These are phyloP conservation scores for Corythornis leucogaster DNA, from an alignment of 2,797 vertebrate species.

Conservation along the genomic window DNA sequence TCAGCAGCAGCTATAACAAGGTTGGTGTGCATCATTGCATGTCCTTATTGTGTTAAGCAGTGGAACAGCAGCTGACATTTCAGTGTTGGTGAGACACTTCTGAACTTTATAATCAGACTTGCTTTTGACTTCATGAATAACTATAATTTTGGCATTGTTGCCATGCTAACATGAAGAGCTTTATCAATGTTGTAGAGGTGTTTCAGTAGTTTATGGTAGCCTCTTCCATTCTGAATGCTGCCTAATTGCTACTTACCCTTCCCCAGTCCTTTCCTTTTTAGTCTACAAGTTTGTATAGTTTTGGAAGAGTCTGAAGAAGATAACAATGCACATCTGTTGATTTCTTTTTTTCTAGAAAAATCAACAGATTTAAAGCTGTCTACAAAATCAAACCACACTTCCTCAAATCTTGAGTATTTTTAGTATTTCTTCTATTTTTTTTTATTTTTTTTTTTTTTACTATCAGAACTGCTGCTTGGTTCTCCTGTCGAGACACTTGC, in stretches of 20 bases:
- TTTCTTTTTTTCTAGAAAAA: background rate
- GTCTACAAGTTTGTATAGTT: background rate
- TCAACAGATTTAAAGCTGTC: background rate
- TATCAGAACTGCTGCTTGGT: rapidly evolving
- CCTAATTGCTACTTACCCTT: background rate
- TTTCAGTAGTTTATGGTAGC: background rate
- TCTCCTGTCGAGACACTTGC: background rate
- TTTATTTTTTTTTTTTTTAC: background rate
- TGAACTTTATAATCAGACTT: background rate
- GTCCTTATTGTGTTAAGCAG: background rate
- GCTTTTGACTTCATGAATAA: background rate
- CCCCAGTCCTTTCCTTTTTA: background rate
- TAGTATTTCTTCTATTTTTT: background rate
- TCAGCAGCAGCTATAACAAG: background rate
- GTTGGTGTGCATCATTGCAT: no score
- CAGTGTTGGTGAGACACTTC: background rate
- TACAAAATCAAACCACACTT: background rate
- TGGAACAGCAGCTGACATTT: background rate
- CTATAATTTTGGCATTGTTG: background rate
- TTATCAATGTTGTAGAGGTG: background rate
- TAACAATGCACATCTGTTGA: background rate
- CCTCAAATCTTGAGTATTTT: background rate
- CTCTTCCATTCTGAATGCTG: background rate
- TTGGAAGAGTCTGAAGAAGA: background rate
- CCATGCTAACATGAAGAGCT: background rate